A percentile compares a stretch with the other conserved stretches of the same genome.
phyloP scores from a whole-genome alignment of 2,113 vertebrate genomes.

The Henicopernis longicauda region DNA sequence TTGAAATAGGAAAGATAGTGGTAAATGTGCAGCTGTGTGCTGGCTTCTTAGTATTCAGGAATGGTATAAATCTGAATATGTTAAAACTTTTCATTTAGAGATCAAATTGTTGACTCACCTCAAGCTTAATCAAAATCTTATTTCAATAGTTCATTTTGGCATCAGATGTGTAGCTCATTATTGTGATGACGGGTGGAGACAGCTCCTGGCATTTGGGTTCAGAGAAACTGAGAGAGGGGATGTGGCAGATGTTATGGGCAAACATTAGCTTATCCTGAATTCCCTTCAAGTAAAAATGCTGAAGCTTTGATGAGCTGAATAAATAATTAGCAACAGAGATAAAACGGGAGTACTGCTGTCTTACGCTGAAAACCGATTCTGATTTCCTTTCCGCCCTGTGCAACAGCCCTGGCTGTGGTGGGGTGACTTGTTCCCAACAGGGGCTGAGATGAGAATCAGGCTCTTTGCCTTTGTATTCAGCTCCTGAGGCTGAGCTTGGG shows the following conservation, averaged over 20 bases:
- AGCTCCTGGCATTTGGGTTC: neutral
- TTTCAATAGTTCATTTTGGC: neutral
- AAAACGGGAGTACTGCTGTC: neutral
- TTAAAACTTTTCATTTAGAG: neutral
- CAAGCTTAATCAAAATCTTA: conserved; percentile 9
- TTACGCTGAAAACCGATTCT: neutral
- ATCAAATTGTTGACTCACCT: neutral
- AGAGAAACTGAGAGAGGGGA: neutral
- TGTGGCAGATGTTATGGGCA: neutral
- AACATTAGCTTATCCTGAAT: neutral
- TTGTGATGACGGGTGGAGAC: neutral
- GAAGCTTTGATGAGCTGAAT: neutral
- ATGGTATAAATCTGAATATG: neutral
- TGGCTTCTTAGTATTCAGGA: neutral
- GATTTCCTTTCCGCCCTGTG: neutral
- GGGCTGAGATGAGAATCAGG: neutral
- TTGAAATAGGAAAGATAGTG: neutral
- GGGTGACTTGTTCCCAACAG: neutral
- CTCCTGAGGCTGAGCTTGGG: neutral
- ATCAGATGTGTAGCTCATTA: neutral
- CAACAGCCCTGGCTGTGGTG: neutral
- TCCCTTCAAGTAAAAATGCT: neutral
- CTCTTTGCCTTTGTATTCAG: neutral
- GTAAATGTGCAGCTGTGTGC: neutral
- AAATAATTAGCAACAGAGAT: neutral